Percentiles rank a stretch among this genome's conserved stretches.
Conservation (phyloP, 1,140 invertebrate species). For the Drosophila murphyi region DNA sequence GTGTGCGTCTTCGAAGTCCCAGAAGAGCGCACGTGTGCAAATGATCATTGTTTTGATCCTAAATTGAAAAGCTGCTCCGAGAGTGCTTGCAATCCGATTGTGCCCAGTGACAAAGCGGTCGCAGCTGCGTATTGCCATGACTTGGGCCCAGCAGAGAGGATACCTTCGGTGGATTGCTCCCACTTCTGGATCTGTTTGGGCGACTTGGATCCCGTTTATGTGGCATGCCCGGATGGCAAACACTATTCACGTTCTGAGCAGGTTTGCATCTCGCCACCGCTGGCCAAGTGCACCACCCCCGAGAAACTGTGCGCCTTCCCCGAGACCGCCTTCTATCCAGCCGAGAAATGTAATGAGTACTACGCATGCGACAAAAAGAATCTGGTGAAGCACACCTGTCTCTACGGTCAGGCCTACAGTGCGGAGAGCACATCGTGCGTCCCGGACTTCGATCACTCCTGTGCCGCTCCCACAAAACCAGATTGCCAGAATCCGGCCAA, state of each 20-base stretch:
- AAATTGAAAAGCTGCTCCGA: neutral
- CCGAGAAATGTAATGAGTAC: slow-evolving; percentile 10
- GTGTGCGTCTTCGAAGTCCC: slow-evolving; percentile 11
- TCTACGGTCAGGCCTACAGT: slow-evolving; percentile 11
- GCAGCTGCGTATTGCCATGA: neutral
- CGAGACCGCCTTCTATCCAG: neutral
- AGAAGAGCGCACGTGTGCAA: slow-evolving; percentile 8
- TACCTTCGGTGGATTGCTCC: slow-evolving; percentile 9
- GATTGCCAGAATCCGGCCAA: slow-evolving; percentile 15
- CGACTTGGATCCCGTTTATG: slow-evolving; percentile 18
- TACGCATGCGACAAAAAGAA: slow-evolving; percentile 4
- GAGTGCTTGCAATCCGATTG: neutral
- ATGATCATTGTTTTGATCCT: slow-evolving; percentile 12
- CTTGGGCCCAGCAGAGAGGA: neutral
- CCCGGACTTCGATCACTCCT: neutral
- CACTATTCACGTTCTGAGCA: slow-evolving; percentile 25
- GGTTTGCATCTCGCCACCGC: slow-evolving; percentile 12
- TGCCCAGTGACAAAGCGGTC: neutral
- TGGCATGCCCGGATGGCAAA: slow-evolving; percentile 1
- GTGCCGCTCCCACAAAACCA: neutral
- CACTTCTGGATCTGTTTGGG: slow-evolving; percentile 25
- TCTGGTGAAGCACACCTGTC: slow-evolving; percentile 8
- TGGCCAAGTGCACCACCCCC: slow-evolving; percentile 17
- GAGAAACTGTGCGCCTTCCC: slow-evolving; percentile 11
- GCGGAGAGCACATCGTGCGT: neutral